Conservation (phyloP, 2,888 invertebrate genomes). For the Alloplasta piceator region DNA sequence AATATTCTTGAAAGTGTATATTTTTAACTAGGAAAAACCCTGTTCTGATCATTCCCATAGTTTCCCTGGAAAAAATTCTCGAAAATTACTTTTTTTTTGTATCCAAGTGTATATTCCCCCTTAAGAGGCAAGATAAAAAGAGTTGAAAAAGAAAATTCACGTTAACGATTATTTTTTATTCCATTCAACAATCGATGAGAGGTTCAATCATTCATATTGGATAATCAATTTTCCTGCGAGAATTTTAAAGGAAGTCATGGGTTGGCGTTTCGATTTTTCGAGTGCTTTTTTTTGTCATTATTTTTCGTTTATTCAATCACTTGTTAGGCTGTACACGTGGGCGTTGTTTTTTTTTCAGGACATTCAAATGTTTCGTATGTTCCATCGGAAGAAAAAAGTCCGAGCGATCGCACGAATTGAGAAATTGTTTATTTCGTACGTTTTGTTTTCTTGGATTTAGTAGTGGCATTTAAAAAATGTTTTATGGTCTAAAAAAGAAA, state of each 20-base stretch:
- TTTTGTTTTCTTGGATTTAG: constrained; percentile 12
- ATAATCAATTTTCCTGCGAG: too few species aligned
- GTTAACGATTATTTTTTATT: too few species aligned
- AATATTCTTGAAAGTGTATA: too few species aligned
- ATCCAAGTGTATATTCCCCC: too few species aligned
- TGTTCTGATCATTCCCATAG: too few species aligned
- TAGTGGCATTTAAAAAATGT: constrained; percentile 52
- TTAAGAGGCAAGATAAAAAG: too few species aligned
- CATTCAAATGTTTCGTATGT: constrained; percentile 6
- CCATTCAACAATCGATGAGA: too few species aligned
- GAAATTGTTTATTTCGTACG: constrained; percentile 17
- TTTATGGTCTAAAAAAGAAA: constrained; percentile 65
- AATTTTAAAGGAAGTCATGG: neutral
- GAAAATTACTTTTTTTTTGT: too few species aligned
- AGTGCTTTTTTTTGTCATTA: constrained; percentile 3
- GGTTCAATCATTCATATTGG: too few species aligned
- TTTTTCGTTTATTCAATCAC: constrained; percentile 50
- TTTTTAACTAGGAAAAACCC: too few species aligned
- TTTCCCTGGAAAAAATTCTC: too few species aligned
- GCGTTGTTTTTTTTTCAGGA: constrained; percentile 34
- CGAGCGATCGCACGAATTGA: constrained; percentile 26
- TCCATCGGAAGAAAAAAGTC: constrained; percentile 9
- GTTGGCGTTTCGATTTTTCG: constrained; percentile 10
- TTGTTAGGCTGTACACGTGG: constrained; percentile 62
- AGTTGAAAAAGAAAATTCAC: too few species aligned